Evolutionary conservation across 2,888 invertebrate species (phyloP).

Genomic region (Scaptomyza reducta): DNA sequence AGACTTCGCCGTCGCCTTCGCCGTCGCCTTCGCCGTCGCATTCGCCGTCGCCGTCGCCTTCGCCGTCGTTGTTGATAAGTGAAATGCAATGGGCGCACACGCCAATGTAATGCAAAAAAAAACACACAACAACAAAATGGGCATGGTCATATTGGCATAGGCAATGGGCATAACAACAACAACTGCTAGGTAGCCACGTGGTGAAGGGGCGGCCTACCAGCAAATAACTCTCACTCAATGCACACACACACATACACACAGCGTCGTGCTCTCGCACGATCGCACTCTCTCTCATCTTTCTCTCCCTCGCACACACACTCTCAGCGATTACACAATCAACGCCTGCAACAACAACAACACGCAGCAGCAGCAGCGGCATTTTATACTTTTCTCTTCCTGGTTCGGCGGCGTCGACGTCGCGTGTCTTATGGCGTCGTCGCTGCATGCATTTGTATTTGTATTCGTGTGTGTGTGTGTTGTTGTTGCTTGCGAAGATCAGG

Average conservation of each 20-base stretch:
- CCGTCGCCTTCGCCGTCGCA: slow-evolving; percentile 16
- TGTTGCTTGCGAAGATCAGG: slow-evolving; percentile 67
- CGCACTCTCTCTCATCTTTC: slow-evolving; percentile 11
- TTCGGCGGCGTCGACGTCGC: slow-evolving; percentile 68
- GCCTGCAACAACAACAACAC: slow-evolving; percentile 51
- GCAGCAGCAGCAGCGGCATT: slow-evolving; percentile 74
- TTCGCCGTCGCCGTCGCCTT: slow-evolving; percentile 15
- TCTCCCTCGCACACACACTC: slow-evolving; percentile 30
- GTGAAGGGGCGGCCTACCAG: slow-evolving; percentile 43
- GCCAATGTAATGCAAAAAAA: slow-evolving; percentile 34
- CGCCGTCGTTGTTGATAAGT: slow-evolving; percentile 61
- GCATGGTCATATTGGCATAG: slow-evolving; percentile 59
- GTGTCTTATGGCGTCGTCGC: slow-evolving; percentile 53
- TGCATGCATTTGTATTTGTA: slow-evolving; percentile 19
- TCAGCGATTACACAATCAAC: slow-evolving; percentile 77
- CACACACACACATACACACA: slow-evolving; percentile 29
- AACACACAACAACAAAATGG: slow-evolving; percentile 16
- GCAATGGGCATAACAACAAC: slow-evolving; percentile 47
- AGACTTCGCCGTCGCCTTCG: slow-evolving; percentile 15
- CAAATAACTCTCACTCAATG: slow-evolving; percentile 68
- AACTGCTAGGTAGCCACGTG: slow-evolving; percentile 40
- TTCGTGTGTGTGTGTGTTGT: too few relatives aligned
- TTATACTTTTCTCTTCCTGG: slow-evolving; percentile 83
- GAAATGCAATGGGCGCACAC: slow-evolving; percentile 71
- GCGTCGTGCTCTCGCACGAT: slow-evolving; percentile 2